Conservation (phyloP, 2,888 invertebrate genomes). For the Anorthoa munda region DNA sequence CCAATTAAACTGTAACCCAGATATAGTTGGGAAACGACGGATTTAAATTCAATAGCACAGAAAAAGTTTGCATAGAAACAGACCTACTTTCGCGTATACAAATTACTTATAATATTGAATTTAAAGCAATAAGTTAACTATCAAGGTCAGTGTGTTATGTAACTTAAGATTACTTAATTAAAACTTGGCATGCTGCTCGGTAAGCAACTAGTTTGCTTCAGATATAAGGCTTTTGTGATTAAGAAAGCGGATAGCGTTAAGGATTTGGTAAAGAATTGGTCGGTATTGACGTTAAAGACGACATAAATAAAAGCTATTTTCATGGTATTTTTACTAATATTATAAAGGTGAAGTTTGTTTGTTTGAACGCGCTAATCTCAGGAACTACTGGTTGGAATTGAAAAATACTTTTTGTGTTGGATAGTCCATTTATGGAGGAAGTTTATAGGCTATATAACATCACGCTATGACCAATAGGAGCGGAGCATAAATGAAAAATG, state of each 20-base stretch:
- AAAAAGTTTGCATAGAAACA: not conserved
- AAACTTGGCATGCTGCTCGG: not conserved
- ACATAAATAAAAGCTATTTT: too few species aligned
- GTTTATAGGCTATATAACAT: too few species aligned
- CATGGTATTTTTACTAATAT: too few species aligned
- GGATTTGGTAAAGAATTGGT: not conserved
- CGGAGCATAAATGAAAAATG: too few species aligned
- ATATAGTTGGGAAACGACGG: not conserved
- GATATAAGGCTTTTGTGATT: slow-evolving; percentile 19
- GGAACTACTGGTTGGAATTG: too few species aligned
- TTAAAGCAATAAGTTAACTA: slow-evolving; percentile 9
- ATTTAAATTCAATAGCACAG: not conserved
- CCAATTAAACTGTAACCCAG: not conserved
- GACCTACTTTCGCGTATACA: slow-evolving; percentile 2
- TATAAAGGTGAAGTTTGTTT: too few species aligned
- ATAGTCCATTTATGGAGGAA: too few species aligned
- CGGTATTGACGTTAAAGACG: too few species aligned
- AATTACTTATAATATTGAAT: not conserved
- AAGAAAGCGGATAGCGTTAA: not conserved
- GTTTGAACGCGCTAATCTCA: too few species aligned
- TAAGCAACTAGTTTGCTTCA: slow-evolving; percentile 13
- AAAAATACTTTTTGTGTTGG: too few species aligned
- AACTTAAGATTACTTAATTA: slow-evolving; percentile 2
- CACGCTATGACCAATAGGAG: too few species aligned
- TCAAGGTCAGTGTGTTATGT: slow-evolving; percentile 23